These are phyloP conservation scores for Lycorma delicatula DNA, from an alignment of 1,140 invertebrate species.

Conservation along the genomic window DNA sequence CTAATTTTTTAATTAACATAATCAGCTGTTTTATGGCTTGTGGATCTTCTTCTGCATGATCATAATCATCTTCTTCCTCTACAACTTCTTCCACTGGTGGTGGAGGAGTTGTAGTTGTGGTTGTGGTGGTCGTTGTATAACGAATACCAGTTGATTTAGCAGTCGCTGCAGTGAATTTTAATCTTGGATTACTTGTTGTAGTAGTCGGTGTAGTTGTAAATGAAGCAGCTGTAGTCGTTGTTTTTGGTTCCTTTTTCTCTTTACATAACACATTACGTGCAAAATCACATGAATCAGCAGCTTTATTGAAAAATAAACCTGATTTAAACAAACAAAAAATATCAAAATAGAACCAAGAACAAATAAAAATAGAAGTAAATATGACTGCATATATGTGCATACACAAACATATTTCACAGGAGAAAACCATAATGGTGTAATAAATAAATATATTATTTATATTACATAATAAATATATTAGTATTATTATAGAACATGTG, in stretches of 20 bases:
- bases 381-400: no score
- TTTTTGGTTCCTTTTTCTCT: constrained; percentile 36
- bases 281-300: constrained; percentile 86
- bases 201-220: constrained; percentile 43
- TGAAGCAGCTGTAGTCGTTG: constrained; percentile 35
- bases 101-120: constrained; percentile 38
- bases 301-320: constrained; percentile 84
- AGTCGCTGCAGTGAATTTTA: constrained; percentile 33
- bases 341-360: no score
- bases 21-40: constrained; percentile 76
- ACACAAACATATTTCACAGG: no score
- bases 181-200: constrained; percentile 31
- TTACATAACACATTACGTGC: constrained; percentile 75
- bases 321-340: no score
- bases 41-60: constrained; percentile 65
- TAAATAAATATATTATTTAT: no score
- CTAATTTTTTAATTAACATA: constrained; percentile 72
- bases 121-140: constrained; percentile 41
- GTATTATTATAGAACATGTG: no score
- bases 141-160: constrained; percentile 41
- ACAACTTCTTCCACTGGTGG: constrained; percentile 40
- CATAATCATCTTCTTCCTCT: constrained; percentile 56
- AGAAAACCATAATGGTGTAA: no score
- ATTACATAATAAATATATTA: no score
- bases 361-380: no score